A percentile compares a stretch with the other conserved stretches of the same genome.
Evolutionary conservation across 2,797 vertebrate genomes (phyloP).

Genomic region (Rhinogobio ventralis): DNA sequence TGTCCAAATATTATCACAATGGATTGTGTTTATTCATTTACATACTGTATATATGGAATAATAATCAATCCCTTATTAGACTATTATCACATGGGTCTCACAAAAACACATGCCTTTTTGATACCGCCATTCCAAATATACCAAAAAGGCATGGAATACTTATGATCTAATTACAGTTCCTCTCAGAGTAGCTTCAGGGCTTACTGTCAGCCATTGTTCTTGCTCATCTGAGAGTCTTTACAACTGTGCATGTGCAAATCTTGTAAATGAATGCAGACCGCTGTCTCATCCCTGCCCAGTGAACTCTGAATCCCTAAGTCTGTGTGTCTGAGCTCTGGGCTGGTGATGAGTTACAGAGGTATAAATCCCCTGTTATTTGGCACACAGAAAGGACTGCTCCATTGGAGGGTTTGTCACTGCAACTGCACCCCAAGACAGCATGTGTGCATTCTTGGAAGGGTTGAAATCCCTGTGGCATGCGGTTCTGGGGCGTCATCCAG

Average conservation of each 20-base stretch:
- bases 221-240: constrained; percentile 44
- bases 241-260: constrained; percentile 31
- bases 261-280: constrained; percentile 40
- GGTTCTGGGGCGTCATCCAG: constrained; percentile 56
- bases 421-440: constrained; percentile 47
- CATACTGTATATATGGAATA: neutral
- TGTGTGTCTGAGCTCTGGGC: constrained; percentile 48
- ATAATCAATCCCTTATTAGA: constrained; percentile 15
- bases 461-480: constrained; percentile 61
- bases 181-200: constrained; percentile 33
- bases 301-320: constrained; percentile 42
- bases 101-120: constrained; percentile 35
- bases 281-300: constrained; percentile 39
- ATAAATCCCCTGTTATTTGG: constrained; percentile 52
- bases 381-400: constrained; percentile 32
- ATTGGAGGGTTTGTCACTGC: constrained; percentile 48
- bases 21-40: neutral
- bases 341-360: constrained; percentile 57
- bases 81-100: neutral
- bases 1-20: neutral
- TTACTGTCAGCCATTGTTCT: constrained; percentile 39
- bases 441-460: constrained; percentile 59
- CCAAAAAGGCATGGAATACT: constrained; percentile 32
- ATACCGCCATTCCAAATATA: constrained; percentile 33
- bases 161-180: constrained; percentile 47